Percentiles rank a stretch among this genome's conserved stretches.
Evolutionary conservation across 2,888 invertebrate genomes (phyloP).

Genomic region (Sinodicranocentrus sp.): DNA sequence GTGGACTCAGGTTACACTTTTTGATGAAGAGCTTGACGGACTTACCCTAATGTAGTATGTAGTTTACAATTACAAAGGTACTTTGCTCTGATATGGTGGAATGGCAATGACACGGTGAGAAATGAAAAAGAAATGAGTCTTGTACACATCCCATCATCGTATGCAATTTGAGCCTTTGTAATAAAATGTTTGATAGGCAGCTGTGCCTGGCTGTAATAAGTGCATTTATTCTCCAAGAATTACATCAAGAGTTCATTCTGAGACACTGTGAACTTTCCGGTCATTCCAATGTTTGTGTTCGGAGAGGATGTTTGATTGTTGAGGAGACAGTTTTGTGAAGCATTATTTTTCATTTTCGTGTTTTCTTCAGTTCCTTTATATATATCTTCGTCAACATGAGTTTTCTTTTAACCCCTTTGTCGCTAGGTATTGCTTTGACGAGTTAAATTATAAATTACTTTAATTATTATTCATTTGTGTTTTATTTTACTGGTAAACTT

Average conservation of each 20-base stretch:
- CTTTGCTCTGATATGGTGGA: too few relatives aligned
- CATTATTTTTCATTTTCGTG: neutral
- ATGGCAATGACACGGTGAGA: too few relatives aligned
- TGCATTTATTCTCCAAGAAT: too few relatives aligned
- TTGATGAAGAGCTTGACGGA: too few relatives aligned
- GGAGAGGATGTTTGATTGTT: neutral
- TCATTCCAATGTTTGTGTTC: neutral
- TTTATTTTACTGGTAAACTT: neutral
- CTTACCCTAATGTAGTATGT: too few relatives aligned
- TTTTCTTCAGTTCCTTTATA: neutral
- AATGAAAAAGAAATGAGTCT: too few relatives aligned
- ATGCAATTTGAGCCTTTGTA: too few relatives aligned
- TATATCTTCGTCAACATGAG: conserved; percentile 1
- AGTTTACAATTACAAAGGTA: too few relatives aligned
- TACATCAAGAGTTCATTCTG: neutral
- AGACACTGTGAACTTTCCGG: neutral
- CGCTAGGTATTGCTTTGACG: neutral
- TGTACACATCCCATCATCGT: too few relatives aligned
- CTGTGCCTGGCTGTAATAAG: too few relatives aligned
- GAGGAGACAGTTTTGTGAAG: neutral
- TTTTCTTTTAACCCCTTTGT: neutral
- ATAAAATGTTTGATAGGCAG: too few relatives aligned
- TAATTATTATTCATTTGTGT: neutral
- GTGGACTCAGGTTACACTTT: too few relatives aligned
- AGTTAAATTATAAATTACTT: conserved; percentile 1